These are phyloP conservation scores for Trissonchulus latispiculum DNA, from an alignment of 2,888 invertebrate species.

Conservation along the genomic window DNA sequence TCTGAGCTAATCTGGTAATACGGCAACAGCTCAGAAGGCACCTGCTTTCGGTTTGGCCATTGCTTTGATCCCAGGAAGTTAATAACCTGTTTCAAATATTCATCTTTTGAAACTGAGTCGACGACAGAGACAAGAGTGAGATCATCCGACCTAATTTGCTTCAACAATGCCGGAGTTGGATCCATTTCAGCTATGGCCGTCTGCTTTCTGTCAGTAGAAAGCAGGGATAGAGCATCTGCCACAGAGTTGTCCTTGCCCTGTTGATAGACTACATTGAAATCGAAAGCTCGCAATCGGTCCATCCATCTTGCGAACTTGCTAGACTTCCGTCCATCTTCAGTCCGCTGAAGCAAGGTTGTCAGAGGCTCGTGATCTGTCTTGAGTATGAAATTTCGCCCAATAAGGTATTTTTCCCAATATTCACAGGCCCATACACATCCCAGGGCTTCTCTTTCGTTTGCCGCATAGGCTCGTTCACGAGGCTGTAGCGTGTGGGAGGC, in stretches of 20 bases:
- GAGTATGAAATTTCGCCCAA: constrained; percentile 43
- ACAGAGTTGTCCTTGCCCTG: neutral
- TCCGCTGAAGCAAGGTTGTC: constrained; percentile 18
- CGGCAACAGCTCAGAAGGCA: neutral
- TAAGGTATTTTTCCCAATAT: too few species aligned
- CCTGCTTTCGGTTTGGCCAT: neutral
- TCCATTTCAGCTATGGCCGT: too few species aligned
- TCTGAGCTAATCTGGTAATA: neutral
- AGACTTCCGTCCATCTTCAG: neutral
- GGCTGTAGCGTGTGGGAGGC: too few species aligned
- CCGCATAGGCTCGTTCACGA: constrained; percentile 2
- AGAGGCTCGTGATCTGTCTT: constrained; percentile 45
- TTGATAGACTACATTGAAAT: neutral
- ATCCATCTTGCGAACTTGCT: neutral
- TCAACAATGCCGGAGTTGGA: too few species aligned
- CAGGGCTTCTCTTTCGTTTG: constrained; percentile 35
- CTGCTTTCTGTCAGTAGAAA: neutral
- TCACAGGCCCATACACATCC: constrained; percentile 42
- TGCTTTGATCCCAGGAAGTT: too few species aligned
- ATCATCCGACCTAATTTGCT: too few species aligned
- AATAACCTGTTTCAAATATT: too few species aligned
- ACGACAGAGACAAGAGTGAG: too few species aligned
- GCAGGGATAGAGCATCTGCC: neutral
- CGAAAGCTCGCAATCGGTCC: constrained; percentile 2
- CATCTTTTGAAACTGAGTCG: too few species aligned